Evolutionary conservation across 1,140 invertebrate genomes (phyloP).

Genomic region (Lutraria rhynchaena): DNA sequence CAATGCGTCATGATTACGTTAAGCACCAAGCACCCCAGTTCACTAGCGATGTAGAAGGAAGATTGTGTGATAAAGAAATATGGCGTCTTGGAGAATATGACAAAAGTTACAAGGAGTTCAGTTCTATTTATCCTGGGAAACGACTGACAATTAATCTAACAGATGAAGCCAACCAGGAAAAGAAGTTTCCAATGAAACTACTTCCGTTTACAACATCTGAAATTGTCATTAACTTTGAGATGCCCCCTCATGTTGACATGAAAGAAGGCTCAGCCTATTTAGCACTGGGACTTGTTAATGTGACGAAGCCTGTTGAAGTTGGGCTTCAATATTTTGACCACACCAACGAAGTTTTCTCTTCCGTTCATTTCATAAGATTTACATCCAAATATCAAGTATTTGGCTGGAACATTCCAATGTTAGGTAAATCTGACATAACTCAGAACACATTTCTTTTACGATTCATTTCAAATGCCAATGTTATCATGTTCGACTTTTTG

Average conservation of each 20-base stretch:
- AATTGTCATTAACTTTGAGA: constrained; percentile 32
- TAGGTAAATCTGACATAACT: constrained; percentile 11
- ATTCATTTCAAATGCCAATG: constrained; percentile 43
- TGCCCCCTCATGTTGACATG: constrained; percentile 18
- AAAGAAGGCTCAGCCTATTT: constrained; percentile 47
- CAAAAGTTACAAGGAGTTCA: constrained; percentile 37
- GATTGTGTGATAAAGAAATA: constrained; percentile 38
- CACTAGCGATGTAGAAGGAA: not conserved
- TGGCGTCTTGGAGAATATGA: constrained; percentile 50
- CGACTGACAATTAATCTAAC: constrained; percentile 25
- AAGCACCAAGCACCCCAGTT: not conserved
- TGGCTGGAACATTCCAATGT: constrained; percentile 49
- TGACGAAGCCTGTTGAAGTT: constrained; percentile 42
- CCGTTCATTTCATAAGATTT: constrained; percentile 30
- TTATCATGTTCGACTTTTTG: constrained; percentile 56
- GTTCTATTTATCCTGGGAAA: constrained; percentile 40
- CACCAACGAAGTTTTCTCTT: constrained; percentile 17
- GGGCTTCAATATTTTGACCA: constrained; percentile 48
- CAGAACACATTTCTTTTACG: constrained; percentile 28
- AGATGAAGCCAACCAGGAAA: constrained; percentile 1
- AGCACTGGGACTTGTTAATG: constrained; percentile 34
- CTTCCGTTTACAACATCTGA: constrained; percentile 47
- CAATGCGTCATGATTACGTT: constrained; percentile 1
- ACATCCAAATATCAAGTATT: constrained; percentile 32
- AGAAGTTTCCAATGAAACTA: constrained; percentile 41